Conservation (phyloP, 2,888 invertebrate genomes). For the Leptopilina drosophilae region DNA sequence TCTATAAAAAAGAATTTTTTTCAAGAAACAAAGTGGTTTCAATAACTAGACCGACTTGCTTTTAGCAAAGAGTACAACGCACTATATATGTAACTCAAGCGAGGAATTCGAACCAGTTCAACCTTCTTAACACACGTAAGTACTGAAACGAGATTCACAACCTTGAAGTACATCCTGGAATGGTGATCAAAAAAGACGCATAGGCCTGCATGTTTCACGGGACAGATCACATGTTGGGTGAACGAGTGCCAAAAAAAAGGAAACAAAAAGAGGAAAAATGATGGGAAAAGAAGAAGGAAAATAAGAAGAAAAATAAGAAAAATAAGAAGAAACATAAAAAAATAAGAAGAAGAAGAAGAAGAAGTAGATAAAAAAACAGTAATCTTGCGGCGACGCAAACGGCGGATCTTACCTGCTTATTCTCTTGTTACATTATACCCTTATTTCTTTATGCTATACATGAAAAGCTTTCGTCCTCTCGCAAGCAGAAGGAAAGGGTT, state of each 20-base stretch:
- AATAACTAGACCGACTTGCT: constrained; percentile 27
- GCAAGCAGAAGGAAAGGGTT: neutral
- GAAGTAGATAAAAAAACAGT: neutral
- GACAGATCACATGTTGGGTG: constrained; percentile 23
- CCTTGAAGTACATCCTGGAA: constrained; percentile 39
- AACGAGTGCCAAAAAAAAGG: neutral
- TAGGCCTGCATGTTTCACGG: constrained; percentile 8
- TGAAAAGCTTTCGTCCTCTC: neutral
- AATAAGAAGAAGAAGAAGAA: neutral
- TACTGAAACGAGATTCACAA: constrained; percentile 39
- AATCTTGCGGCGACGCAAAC: neutral
- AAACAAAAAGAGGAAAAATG: neutral
- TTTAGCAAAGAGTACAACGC: neutral
- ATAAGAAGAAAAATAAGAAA: neutral
- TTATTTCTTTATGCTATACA: constrained; percentile 8
- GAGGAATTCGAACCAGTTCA: constrained; percentile 38
- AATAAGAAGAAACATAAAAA: neutral
- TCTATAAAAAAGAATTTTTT: constrained; percentile 1
- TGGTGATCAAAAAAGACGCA: constrained; percentile 22
- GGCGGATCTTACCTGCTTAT: neutral
- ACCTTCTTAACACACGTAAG: constrained; percentile 22
- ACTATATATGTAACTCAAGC: neutral
- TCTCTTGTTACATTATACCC: constrained; percentile 11
- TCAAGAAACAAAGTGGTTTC: neutral
- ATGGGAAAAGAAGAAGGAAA: neutral